A percentile compares a stretch with the other conserved stretches of the same genome.
Conservation (phyloP, 2,797 vertebrate genomes). For the Eulemur rubriventer region DNA sequence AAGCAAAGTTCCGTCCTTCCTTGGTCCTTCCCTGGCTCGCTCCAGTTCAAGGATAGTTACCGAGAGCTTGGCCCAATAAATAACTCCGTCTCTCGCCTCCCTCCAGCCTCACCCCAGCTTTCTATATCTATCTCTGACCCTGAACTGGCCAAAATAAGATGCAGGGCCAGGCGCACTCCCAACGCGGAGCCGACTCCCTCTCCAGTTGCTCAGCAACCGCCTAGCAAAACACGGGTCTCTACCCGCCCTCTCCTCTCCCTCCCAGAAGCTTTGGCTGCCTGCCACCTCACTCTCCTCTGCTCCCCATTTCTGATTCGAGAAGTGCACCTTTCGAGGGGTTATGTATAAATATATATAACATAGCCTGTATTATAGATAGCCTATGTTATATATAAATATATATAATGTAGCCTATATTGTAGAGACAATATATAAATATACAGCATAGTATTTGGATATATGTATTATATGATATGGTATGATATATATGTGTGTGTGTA, state of each 20-base stretch:
- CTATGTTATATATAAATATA: too few species aligned
- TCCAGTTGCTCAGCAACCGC: slow-evolving; percentile 84
- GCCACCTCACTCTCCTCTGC: slow-evolving; percentile 66
- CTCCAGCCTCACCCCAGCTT: neutral
- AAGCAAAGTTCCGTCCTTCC: neutral
- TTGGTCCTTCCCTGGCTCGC: neutral
- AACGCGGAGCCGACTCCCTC: slow-evolving; percentile 57
- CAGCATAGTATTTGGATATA: neutral
- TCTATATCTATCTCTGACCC: slow-evolving; percentile 40
- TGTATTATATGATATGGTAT: neutral
- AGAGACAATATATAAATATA: neutral
- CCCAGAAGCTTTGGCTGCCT: slow-evolving; percentile 70
- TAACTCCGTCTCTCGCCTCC: neutral
- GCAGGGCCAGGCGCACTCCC: neutral
- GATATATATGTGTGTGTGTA: neutral
- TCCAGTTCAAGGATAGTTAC: neutral
- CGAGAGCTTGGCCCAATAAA: slow-evolving; percentile 2
- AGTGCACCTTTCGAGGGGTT: slow-evolving; percentile 67
- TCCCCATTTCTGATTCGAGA: slow-evolving; percentile 74
- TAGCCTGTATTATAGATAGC: too few species aligned
- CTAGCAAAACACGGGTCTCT: slow-evolving; percentile 83
- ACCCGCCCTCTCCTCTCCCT: slow-evolving; percentile 55
- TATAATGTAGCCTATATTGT: too few species aligned
- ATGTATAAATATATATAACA: neutral
- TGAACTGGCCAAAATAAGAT: slow-evolving; percentile 44